Conservation (phyloP, 2,113 vertebrate species). For the Cinclus cinclus region DNA sequence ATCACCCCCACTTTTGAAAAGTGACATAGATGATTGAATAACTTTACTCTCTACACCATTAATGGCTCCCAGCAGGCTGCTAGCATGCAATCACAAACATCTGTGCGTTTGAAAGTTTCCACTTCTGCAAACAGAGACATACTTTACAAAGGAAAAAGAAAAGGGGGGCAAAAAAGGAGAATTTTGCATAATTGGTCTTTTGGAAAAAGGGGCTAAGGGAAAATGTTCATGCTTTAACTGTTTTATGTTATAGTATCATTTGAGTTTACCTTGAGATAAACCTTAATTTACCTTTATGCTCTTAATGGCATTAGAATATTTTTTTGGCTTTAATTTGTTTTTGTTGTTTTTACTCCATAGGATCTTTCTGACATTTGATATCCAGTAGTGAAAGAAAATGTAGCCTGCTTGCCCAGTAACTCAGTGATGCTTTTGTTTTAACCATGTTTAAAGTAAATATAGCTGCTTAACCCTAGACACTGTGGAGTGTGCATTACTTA, state of each 20-base stretch:
- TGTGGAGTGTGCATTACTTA: neutral
- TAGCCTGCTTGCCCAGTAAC: neutral
- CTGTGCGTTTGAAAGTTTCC: neutral
- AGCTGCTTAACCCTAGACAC: neutral
- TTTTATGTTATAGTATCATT: neutral
- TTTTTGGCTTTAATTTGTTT: neutral
- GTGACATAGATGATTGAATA: neutral
- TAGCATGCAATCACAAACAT: neutral
- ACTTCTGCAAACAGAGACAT: neutral
- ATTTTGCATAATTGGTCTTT: neutral
- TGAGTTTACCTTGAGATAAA: neutral
- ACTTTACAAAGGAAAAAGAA: neutral
- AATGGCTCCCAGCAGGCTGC: neutral
- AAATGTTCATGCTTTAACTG: neutral
- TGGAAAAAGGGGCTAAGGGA: neutral
- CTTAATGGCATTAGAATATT: neutral
- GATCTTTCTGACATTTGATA: neutral
- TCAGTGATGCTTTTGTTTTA: neutral
- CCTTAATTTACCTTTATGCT: neutral
- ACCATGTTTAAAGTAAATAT: neutral
- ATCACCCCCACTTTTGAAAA: constrained; percentile 30
- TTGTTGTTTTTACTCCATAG: neutral
- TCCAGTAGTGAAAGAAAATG: neutral
- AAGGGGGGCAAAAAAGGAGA: neutral
- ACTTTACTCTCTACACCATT: neutral